Conservation (phyloP, 2,888 invertebrate genomes). For the Ditula angustiorana region DNA sequence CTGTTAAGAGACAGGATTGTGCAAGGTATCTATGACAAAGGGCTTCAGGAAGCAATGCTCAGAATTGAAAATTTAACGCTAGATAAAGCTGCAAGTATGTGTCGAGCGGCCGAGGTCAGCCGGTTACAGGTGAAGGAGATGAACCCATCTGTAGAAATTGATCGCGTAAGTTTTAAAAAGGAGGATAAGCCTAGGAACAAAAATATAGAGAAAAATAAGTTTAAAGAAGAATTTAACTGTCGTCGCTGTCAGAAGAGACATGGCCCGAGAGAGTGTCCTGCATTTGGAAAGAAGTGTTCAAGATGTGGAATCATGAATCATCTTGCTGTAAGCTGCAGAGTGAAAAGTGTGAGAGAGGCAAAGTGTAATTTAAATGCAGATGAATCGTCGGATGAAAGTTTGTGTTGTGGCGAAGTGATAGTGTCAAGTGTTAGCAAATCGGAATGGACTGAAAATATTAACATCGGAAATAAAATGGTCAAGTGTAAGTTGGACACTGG, state of each 20-base stretch:
- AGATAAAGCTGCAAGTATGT: background rate
- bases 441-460: background rate
- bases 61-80: background rate
- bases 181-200: background rate
- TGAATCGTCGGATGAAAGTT: conserved; percentile 4
- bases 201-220: background rate
- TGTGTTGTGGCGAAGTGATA: conserved; percentile 3
- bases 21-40: background rate
- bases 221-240: background rate
- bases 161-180: background rate
- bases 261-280: conserved; percentile 1
- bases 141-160: background rate
- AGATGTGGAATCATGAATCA: conserved; percentile 2
- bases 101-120: background rate
- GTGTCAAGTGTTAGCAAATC: background rate
- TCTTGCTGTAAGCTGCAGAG: conserved; percentile 2
- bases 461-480: too few relatives aligned
- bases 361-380: background rate
- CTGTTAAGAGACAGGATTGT: background rate
- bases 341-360: background rate
- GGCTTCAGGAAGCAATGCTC: background rate
- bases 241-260: conserved; percentile 3
- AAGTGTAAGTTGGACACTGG: conserved; percentile 6
- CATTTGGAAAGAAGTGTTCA: conserved; percentile 11
- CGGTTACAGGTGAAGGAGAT: conserved; percentile 1